These are phyloP conservation scores for Anguilla japonica DNA, from an alignment of 2,113 vertebrate genomes.

Conservation along the genomic window DNA sequence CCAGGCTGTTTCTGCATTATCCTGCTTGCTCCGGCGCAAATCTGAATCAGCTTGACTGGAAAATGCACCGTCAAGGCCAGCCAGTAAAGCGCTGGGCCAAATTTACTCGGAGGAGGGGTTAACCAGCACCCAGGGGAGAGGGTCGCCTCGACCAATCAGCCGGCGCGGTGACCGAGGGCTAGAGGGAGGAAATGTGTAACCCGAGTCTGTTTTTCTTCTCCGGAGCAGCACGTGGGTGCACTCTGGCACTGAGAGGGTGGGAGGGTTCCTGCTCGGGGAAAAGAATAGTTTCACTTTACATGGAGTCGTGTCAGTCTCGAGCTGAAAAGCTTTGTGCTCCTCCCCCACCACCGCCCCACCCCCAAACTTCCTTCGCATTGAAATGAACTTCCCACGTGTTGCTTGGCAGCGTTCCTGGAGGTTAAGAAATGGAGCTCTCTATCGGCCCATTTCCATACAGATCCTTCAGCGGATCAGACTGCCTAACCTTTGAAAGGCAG, in stretches of 20 bases:
- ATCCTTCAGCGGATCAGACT: neutral
- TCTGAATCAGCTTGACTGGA: neutral
- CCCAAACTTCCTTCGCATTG: neutral
- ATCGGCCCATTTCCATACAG: neutral
- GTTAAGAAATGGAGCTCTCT: neutral
- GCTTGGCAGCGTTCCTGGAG: neutral
- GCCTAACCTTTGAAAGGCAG: slow-evolving; percentile 6
- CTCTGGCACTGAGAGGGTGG: neutral
- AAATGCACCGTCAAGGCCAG: neutral
- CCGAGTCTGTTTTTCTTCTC: neutral
- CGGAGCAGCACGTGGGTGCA: slow-evolving; percentile 21
- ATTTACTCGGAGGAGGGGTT: slow-evolving; percentile 5
- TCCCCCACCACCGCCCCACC: neutral
- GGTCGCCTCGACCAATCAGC: slow-evolving; percentile 13
- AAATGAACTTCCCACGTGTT: neutral
- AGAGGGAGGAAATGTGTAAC: neutral
- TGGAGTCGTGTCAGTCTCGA: neutral
- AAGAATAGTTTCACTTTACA: slow-evolving; percentile 1
- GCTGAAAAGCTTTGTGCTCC: neutral
- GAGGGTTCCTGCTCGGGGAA: neutral
- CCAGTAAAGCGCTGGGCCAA: neutral
- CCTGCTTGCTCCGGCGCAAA: neutral
- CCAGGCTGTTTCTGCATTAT: neutral
- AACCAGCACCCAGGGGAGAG: slow-evolving; percentile 7
- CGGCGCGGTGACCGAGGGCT: neutral